Evolutionary conservation across 2,113 vertebrate genomes (phyloP), one percentile per base, ranked within the genome.

Genomic region (Forbesichthys papilliferus): DNA sequence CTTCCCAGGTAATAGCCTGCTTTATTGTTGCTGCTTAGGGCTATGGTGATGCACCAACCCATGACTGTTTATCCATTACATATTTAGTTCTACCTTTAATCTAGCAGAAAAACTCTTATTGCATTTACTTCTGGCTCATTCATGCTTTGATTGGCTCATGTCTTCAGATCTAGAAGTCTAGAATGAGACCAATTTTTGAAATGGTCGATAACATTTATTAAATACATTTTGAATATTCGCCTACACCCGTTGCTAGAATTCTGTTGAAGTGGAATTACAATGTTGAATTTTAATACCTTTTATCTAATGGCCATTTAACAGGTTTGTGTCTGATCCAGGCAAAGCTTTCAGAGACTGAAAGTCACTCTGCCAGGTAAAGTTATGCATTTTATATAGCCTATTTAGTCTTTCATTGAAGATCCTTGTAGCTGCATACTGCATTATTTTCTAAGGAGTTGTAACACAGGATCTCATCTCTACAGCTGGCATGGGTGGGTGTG

Each of bases 291-390:
- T 62, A 36, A 79, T 11, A 5, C 33, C 46, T 27, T 27, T 59
- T 42, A 10, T 36, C 9, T 0, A 10, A 14, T 33, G 4, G 66
- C 14, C 58, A 61, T 64, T 66, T 1, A 4, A 20, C 73, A 89
- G 87, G 85, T 87, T 75, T 90, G 78, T 99, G 97, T 88, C 91
- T 98, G 85, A 96, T 99, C 79, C 95, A 98, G 83, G 94, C 94
- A 68, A 99, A 99, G 64, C 92, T 97, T 48, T 97, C 95, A 0
- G 96, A 99, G 86, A 96, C 95, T 1, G 96, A 98, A 65, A 91
- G 85, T 68, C 90, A 93, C 75, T 89, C 94, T 36, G 73, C 86
- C 64, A 95, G 96, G 97, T 98, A 93, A 94, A 86, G 12, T 11
- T 3, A 20, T 7, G 36, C 6, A 10, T 9, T 27, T 33, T 12